phyloP scores from a whole-genome alignment of 2,113 vertebrate species.

The Sialia sialis region DNA sequence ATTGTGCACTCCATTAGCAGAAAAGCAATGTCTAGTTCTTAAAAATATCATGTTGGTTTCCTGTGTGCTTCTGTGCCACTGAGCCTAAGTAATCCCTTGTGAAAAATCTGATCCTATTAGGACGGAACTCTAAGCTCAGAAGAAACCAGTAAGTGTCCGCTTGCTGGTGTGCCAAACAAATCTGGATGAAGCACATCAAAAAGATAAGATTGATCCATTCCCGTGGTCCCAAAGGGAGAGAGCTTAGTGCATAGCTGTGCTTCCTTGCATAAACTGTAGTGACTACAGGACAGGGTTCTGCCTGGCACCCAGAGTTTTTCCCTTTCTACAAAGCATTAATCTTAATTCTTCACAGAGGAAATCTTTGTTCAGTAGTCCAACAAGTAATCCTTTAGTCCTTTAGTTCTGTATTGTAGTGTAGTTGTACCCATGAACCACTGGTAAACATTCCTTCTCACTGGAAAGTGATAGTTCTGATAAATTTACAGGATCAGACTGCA shows the following conservation, averaged over 20 bases:
- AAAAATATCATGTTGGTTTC: not conserved
- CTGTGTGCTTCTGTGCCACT: not conserved
- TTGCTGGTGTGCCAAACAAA: not conserved
- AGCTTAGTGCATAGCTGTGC: not conserved
- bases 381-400: not conserved
- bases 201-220: not conserved
- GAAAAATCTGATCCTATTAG: not conserved
- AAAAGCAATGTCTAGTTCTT: not conserved
- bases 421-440: not conserved
- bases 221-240: not conserved
- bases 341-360: not conserved
- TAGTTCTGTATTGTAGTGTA: not conserved
- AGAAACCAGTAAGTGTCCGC: not conserved
- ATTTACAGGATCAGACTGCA: not conserved
- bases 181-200: slow-evolving; percentile 3
- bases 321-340: not conserved
- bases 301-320: not conserved
- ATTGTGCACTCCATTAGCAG: not conserved
- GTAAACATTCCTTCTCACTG: not conserved
- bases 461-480: not conserved
- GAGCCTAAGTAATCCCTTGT: not conserved
- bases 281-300: not conserved
- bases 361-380: not conserved
- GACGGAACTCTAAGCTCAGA: not conserved
- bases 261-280: not conserved